Evolutionary conservation across 2,113 vertebrate genomes (phyloP).

Genomic region (Rhombomys opimus): DNA sequence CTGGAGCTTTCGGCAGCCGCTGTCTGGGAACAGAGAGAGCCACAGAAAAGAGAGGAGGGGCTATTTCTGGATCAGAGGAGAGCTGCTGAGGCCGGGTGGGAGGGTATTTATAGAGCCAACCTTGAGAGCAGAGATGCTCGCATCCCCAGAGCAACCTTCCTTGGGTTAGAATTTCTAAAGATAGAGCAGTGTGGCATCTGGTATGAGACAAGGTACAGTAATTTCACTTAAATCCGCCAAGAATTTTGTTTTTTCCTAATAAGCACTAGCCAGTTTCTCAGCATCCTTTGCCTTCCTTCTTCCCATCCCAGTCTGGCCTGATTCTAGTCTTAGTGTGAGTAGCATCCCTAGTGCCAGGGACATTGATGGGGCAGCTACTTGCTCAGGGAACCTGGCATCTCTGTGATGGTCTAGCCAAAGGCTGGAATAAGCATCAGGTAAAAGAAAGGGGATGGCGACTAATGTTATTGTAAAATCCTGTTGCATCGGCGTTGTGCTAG

Average conservation of each 20-base stretch:
- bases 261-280: neutral
- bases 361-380: neutral
- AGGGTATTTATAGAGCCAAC: constrained; percentile 71
- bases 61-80: neutral
- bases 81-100: neutral
- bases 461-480: neutral
- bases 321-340: rapidly evolving
- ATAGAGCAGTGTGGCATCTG: constrained; percentile 67
- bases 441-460: neutral
- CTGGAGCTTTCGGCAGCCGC: neutral
- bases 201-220: constrained; percentile 14
- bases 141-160: constrained; percentile 49
- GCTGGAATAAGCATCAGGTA: neutral
- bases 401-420: neutral
- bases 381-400: neutral
- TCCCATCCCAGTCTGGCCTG: neutral
- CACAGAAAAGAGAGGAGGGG: neutral
- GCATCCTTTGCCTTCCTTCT: neutral
- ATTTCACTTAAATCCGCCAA: constrained; percentile 53
- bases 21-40: neutral
- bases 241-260: constrained; percentile 22
- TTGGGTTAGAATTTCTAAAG: constrained; percentile 56
- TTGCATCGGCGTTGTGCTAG: rapidly evolving
- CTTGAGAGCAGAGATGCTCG: constrained; percentile 48
- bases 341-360: neutral